These are phyloP conservation scores for Lasioglossum lativentre DNA, from an alignment of 2,888 invertebrate species.

Conservation along the genomic window DNA sequence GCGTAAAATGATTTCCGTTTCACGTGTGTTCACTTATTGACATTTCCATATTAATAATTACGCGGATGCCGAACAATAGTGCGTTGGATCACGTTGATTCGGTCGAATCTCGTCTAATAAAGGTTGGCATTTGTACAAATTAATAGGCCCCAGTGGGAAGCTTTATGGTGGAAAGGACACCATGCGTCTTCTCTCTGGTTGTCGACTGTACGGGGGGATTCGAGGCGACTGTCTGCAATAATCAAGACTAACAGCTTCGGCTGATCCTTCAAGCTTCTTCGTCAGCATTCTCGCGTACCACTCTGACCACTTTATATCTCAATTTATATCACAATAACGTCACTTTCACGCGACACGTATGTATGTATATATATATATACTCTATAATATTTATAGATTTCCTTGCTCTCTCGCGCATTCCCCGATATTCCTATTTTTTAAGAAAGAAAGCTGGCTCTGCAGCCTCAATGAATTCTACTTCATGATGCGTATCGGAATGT, in stretches of 20 bases:
- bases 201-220: constrained; percentile 68
- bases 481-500: constrained; percentile 59
- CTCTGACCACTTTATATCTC: constrained; percentile 79
- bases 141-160: constrained; percentile 71
- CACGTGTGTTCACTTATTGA: not conserved
- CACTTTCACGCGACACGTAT: constrained; percentile 75
- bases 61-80: not conserved
- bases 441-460: constrained; percentile 19
- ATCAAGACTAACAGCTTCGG: constrained; percentile 84
- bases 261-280: constrained; percentile 82
- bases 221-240: constrained; percentile 81
- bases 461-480: constrained; percentile 59
- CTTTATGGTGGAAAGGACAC: constrained; percentile 60
- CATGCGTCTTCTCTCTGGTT: constrained; percentile 74
- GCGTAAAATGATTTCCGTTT: constrained; percentile 6
- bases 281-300: constrained; percentile 68
- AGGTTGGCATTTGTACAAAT: constrained; percentile 74
- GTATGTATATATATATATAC: not conserved
- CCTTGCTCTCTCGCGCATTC: not conserved
- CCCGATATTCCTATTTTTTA: not conserved
- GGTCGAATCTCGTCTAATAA: constrained; percentile 66
- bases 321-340: constrained; percentile 83
- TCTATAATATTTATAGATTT: constrained; percentile 38
- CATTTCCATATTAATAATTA: not conserved
- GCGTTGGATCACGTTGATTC: constrained; percentile 26